Percentiles rank a stretch among this genome's conserved stretches.
These are phyloP conservation scores for Pseudomugil tenellus DNA, from an alignment of 2,797 vertebrate genomes.

Conservation along the genomic window DNA sequence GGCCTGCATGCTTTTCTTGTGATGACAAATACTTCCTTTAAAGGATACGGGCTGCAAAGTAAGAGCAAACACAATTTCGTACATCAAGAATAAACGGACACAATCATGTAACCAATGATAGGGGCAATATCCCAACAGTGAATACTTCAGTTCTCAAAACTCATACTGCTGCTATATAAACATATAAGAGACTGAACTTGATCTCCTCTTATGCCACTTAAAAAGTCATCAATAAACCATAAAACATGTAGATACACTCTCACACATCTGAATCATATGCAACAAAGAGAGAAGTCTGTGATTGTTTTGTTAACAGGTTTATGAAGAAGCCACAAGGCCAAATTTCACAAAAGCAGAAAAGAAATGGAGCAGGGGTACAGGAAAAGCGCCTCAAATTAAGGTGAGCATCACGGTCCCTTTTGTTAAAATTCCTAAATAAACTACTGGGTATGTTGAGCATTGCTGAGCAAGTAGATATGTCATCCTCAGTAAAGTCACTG, in stretches of 20 bases:
- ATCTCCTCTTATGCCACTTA: neutral
- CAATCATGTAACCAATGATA: conserved; percentile 8
- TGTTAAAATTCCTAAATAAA: neutral
- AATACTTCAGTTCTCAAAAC: neutral
- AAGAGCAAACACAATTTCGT: conserved; percentile 22
- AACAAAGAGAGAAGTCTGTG: neutral
- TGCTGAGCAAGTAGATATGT: neutral
- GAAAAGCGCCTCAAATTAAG: neutral
- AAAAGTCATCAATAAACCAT: neutral
- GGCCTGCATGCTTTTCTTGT: conserved; percentile 58
- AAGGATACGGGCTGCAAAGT: conserved; percentile 53
- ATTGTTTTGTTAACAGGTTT: neutral
- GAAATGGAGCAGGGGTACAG: neutral
- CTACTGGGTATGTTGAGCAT: neutral
- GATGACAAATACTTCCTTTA: conserved; percentile 66
- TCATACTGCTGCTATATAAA: neutral
- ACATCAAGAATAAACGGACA: conserved; percentile 19
- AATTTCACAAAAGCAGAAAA: neutral
- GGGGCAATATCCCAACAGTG: neutral
- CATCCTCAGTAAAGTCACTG: neutral
- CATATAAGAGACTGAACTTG: neutral
- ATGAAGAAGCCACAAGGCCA: neutral
- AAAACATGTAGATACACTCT: neutral
- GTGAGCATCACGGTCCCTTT: neutral
- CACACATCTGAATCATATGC: neutral